These are phyloP conservation scores for Caenorhabditis parvicauda DNA, from an alignment of 2,888 invertebrate species.

Conservation along the genomic window DNA sequence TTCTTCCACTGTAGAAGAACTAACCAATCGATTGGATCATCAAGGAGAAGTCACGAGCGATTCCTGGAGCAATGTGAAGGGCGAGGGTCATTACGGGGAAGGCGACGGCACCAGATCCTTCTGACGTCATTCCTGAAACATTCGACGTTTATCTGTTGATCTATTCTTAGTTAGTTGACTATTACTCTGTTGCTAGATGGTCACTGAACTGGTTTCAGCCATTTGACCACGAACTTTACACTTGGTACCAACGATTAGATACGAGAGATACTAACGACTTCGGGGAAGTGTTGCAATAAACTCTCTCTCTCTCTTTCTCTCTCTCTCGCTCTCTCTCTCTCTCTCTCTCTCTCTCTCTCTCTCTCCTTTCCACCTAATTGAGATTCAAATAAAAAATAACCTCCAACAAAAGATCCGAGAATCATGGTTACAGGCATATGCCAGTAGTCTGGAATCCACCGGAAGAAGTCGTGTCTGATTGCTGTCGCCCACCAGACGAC, in stretches of 20 bases:
- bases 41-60: constrained; percentile 53
- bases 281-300: too few species aligned
- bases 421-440: constrained; percentile 62
- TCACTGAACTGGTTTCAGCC: too few species aligned
- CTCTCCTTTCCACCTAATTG: too few species aligned
- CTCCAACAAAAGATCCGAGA: constrained; percentile 59
- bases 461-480: constrained; percentile 51
- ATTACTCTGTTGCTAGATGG: too few species aligned
- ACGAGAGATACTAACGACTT: too few species aligned
- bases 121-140: constrained; percentile 56
- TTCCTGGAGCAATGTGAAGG: constrained; percentile 47
- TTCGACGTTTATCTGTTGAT: neutral
- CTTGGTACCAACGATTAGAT: too few species aligned
- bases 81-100: constrained; percentile 60
- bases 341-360: too few species aligned
- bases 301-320: too few species aligned
- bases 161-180: neutral
- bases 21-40: constrained; percentile 56
- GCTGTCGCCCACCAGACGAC: constrained; percentile 58
- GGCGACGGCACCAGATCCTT: constrained; percentile 58
- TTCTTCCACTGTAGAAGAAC: constrained; percentile 36
- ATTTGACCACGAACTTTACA: too few species aligned
- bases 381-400: constrained; percentile 20
- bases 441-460: constrained; percentile 55
- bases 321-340: too few species aligned